Percentiles rank a stretch among this genome's conserved stretches.
These are phyloP conservation scores for Tryphoninae sp. DNA, from an alignment of 2,888 invertebrate genomes.

Conservation along the genomic window DNA sequence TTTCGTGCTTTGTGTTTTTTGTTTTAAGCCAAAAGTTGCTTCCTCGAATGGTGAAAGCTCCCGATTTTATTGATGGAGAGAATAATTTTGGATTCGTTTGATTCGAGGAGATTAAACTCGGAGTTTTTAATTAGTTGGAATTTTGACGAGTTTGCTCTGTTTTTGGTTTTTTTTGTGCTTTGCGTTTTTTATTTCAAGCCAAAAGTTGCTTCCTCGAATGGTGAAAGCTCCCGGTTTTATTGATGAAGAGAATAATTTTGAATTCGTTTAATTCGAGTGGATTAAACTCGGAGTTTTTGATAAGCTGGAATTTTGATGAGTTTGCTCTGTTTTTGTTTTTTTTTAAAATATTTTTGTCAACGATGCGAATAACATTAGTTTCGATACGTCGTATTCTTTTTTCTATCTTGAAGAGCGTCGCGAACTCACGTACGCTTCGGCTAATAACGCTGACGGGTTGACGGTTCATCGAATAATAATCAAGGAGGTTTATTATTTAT, in stretches of 20 bases:
- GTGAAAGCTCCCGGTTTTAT: not conserved
- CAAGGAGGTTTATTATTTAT: slow-evolving; percentile 77
- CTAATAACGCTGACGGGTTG: slow-evolving; percentile 5
- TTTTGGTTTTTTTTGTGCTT: not conserved
- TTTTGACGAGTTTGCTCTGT: no score
- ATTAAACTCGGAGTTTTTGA: not conserved
- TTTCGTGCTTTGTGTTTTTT: not conserved
- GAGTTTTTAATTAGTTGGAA: no score
- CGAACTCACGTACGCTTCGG: not conserved
- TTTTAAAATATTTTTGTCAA: not conserved
- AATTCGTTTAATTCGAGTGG: not conserved
- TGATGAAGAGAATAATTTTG: no score
- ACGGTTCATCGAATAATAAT: slow-evolving; percentile 67
- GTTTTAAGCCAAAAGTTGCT: not conserved
- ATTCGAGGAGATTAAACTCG: not conserved
- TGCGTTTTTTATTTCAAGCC: no score
- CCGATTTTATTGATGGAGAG: no score
- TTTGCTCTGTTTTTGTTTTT: not conserved
- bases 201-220: no score
- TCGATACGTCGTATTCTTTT: not conserved
- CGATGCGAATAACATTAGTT: not conserved
- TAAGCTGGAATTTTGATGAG: no score
- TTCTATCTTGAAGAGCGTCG: not conserved
- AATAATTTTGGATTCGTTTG: not conserved
- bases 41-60: not conserved